A percentile compares a stretch with the other conserved stretches of the same genome.
Conservation (phyloP, 2,888 invertebrate species). For the Pyrocoelia pectoralis region DNA sequence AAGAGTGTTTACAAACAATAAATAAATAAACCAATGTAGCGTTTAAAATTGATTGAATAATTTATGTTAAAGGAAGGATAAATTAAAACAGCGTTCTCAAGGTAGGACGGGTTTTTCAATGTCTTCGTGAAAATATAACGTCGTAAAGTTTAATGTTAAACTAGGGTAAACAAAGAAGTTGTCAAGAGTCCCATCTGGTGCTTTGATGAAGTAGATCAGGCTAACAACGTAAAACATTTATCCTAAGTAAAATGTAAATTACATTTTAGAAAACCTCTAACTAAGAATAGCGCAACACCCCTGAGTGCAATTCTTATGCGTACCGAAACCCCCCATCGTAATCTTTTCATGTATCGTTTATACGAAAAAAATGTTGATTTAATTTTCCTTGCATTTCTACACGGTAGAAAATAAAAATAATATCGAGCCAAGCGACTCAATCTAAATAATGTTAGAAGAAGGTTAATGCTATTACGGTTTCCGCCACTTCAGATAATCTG, state of each 20-base stretch:
- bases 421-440: not conserved
- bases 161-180: not conserved
- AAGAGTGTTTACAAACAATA: too few relatives aligned
- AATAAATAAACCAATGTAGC: too few relatives aligned
- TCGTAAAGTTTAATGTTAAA: not conserved
- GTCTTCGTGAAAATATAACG: not conserved
- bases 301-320: not conserved
- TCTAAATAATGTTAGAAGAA: too few relatives aligned
- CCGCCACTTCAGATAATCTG: too few relatives aligned
- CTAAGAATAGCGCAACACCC: not conserved
- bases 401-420: not conserved
- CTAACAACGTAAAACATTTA: not conserved
- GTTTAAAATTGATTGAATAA: too few relatives aligned
- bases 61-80: too few relatives aligned
- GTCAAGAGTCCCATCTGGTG: not conserved
- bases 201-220: not conserved
- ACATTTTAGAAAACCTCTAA: slow-evolving; percentile 4
- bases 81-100: too few relatives aligned
- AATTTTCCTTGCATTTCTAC: not conserved
- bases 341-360: slow-evolving; percentile 1
- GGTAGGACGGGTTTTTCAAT: not conserved
- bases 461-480: too few relatives aligned
- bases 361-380: not conserved
- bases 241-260: slow-evolving; percentile 1
- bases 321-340: not conserved